These are phyloP conservation scores for Fabriciana adippe DNA, from an alignment of 2,888 invertebrate species.

Conservation along the genomic window DNA sequence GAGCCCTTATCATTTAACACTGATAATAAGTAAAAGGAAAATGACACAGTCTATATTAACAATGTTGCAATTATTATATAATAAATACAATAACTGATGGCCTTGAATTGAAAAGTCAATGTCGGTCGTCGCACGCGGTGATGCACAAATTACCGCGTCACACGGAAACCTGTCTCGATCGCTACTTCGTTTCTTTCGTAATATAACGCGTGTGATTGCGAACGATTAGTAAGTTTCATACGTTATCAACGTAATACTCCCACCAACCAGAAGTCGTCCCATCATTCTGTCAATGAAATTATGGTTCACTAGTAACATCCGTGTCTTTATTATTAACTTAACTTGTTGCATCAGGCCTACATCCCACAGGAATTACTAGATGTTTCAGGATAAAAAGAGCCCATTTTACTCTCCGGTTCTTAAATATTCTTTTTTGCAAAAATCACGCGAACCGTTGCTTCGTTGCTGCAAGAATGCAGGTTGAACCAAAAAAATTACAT, in stretches of 20 bases:
- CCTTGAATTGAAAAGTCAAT: constrained; percentile 63
- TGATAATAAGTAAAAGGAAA: not conserved
- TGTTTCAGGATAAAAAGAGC: no score
- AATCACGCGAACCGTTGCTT: no score
- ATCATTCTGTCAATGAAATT: constrained; percentile 7
- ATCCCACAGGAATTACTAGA: no score
- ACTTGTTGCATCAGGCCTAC: no score
- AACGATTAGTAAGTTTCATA: constrained; percentile 14
- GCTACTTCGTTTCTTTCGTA: constrained; percentile 26
- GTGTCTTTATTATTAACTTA: no score
- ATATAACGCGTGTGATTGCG: constrained; percentile 18
- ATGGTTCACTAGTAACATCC: not conserved
- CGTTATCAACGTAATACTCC: not conserved
- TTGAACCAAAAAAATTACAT: no score
- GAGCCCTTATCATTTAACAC: not conserved
- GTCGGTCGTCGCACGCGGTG: constrained; percentile 55
- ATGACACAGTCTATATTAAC: not conserved
- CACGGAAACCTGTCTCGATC: constrained; percentile 53
- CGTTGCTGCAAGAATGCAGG: no score
- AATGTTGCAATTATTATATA: constrained; percentile 35
- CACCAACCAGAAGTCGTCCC: not conserved
- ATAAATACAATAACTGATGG: constrained; percentile 53
- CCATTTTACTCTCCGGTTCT: no score
- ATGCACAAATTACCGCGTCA: constrained; percentile 53
- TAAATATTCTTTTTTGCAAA: no score